Base-by-base conservation (phyloP, 2,113 vertebrate species). In the Campylomormyrus numenius region DNA sequence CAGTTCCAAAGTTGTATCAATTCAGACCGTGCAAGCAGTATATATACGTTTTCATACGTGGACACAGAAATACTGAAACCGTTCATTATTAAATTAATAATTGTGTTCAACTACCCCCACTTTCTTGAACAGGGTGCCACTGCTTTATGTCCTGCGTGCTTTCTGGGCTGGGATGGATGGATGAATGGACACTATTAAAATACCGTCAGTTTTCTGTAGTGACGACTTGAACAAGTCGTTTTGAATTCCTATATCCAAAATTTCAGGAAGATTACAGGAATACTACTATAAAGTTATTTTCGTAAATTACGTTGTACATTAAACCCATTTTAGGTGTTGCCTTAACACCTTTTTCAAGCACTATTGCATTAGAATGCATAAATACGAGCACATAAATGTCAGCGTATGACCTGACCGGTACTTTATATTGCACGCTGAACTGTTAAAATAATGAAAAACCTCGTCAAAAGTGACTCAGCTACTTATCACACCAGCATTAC, bases 391-490 rank as follows among this genome's bases (percentile, higher is more conserved):
- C 31, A 85, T 45, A 24, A 46, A 85, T 45, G 83, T 85, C 83
- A 39, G n/a, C 58, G 24, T 27, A 27, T 66, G n/a, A 66, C 62
- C 62, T 31, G 62, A 31, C 62, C 10, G 11, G 62, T 70, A 70
- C 62, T 70, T 27, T 5, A 4, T 31, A 27, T 27, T 31, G 62
- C 27, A 31, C 27, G 27, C 62, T 70, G 62, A 31, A 70, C 62
- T 31, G 62, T 31, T 70, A 31, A 31, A 70, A 70, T 66, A 66
- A 66, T 84, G 80, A 84, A 46, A 46, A 45, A 77, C 46, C n/a
- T 19, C 39, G 27, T 6, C 3, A 80, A 74, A 74, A 15, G 42
- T 85, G 66, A 90, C 85, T 90, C 89, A 90, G 85, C 85, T 58
- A 53, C 62, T 88, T 80, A 39, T 53, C 62, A 90, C 31, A 74